These are phyloP conservation scores for Coenonympha glycerion DNA, from an alignment of 2,888 invertebrate genomes.

Conservation along the genomic window DNA sequence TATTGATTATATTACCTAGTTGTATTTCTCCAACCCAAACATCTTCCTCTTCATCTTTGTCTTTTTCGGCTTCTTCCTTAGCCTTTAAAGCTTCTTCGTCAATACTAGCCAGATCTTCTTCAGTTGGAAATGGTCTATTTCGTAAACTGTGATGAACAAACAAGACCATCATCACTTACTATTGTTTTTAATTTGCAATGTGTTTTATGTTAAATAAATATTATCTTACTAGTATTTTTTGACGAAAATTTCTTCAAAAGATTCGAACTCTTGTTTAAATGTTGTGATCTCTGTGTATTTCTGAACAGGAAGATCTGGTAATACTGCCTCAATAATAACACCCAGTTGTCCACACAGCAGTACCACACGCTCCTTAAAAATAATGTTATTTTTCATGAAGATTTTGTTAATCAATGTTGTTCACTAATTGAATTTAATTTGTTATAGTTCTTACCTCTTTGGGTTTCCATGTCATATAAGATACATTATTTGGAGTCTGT, in stretches of 20 bases:
- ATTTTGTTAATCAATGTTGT: no score
- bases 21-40: conserved; percentile 75
- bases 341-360: conserved; percentile 64
- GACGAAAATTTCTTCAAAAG: conserved; percentile 53
- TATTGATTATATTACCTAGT: no score
- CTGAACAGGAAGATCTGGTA: conserved; percentile 45
- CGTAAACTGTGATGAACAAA: conserved; percentile 47
- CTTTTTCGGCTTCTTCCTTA: conserved; percentile 43
- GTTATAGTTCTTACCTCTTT: conserved; percentile 58
- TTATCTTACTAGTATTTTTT: conserved; percentile 64
- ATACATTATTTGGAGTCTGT: conserved; percentile 77
- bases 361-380: conserved; percentile 53
- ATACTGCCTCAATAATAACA: conserved; percentile 57
- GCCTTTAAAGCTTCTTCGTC: conserved; percentile 77
- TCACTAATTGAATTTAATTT: no score
- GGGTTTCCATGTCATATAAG: conserved; percentile 82
- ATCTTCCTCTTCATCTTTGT: conserved; percentile 66
- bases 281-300: conserved; percentile 58
- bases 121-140: conserved; percentile 58
- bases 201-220: not conserved
- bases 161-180: not conserved
- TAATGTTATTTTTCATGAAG: not conserved
- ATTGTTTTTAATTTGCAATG: not conserved
- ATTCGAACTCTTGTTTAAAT: conserved; percentile 56
- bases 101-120: conserved; percentile 67